Conservation (phyloP, 2,797 vertebrate genomes). For the Acipenser oxyrinchus region DNA sequence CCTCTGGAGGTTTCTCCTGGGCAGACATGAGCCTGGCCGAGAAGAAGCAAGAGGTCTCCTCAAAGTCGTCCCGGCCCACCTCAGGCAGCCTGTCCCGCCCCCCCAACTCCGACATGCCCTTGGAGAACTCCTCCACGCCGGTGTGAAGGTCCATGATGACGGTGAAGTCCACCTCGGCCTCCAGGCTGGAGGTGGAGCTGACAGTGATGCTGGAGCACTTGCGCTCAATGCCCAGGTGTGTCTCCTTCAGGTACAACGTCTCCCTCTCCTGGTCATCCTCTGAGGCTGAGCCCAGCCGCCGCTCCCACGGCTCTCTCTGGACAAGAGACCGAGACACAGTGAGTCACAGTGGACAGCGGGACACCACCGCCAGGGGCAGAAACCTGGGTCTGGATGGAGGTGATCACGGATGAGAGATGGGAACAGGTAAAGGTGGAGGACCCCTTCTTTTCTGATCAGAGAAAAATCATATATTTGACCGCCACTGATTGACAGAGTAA, state of each 20-base stretch:
- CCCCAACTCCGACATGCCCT: constrained; percentile 39
- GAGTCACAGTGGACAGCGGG: constrained; percentile 23
- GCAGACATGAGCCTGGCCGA: constrained; percentile 68
- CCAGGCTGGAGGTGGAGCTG: constrained; percentile 92
- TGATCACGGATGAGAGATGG: constrained; percentile 20
- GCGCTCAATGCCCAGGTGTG: constrained; percentile 88
- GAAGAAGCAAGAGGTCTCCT: constrained; percentile 61
- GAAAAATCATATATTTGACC: no score
- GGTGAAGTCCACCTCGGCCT: constrained; percentile 94
- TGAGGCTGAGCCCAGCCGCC: constrained; percentile 41
- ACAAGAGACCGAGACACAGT: constrained; percentile 30
- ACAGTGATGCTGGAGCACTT: constrained; percentile 96
- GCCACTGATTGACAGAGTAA: no score
- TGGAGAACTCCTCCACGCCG: constrained; percentile 78
- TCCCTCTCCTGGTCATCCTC: constrained; percentile 84
- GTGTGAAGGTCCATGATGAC: constrained; percentile 87
- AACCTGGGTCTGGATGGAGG: constrained; percentile 5
- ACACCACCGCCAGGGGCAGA: constrained; percentile 14
- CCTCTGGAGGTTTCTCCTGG: constrained; percentile 66
- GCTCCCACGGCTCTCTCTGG: constrained; percentile 69
- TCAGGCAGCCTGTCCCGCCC: constrained; percentile 68
- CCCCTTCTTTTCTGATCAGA: constrained; percentile 1
- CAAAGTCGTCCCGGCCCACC: constrained; percentile 76
- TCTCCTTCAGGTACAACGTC: constrained; percentile 75
- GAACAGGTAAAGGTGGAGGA: constrained; percentile 3